Base-by-base conservation (phyloP, 1,140 invertebrate species). In the Antheraea pernyi region DNA sequence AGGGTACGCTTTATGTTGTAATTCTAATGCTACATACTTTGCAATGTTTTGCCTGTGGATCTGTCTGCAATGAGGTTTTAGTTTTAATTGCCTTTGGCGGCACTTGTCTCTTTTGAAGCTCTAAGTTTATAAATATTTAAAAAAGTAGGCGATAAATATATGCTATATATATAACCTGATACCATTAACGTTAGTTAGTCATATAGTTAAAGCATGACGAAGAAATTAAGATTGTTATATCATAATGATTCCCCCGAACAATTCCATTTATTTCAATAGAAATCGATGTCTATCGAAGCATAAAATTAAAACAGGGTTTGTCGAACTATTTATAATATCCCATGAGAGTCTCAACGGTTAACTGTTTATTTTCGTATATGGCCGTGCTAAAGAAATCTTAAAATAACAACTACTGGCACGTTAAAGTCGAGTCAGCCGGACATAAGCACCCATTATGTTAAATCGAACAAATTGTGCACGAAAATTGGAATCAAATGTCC, bases 281-380 rank as follows among this genome's bases (percentile, higher is more conserved):
- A 53, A 53, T 53, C 46, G 13, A n/a, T 16, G 46, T 53, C 13
- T 53, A 53, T n/a, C 13, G 46, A 53, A n/a, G 46, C 46, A 53
- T 53, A 53, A 53, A 53, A 53, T 53, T 53, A 53, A 53, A 53
- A 6, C 46, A 53, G 46, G 10, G 46, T 53, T 53, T 10, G 46
- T 53, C 16, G 1, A 53, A 53, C 46, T 53, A 53, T 53, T 53
- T 42, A 42, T 42, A 53, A 53, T n/a, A n/a, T 53, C 46, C 6
- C 46, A 53, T 53, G 46, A 53, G 46, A 11, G 11, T 53, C 16
- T 16, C 46, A 0, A 53, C 13, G 46, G 6, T 53, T 53, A 53
- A 53, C 46, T 16, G 46, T 53, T 53, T 53, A 53, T 53, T 53
- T 53, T 53, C 46, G 46, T 53, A n/a, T 53, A 53, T 53, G 46